phyloP scores from a whole-genome alignment of 2,888 invertebrate species.

The Diaperis boleti region DNA sequence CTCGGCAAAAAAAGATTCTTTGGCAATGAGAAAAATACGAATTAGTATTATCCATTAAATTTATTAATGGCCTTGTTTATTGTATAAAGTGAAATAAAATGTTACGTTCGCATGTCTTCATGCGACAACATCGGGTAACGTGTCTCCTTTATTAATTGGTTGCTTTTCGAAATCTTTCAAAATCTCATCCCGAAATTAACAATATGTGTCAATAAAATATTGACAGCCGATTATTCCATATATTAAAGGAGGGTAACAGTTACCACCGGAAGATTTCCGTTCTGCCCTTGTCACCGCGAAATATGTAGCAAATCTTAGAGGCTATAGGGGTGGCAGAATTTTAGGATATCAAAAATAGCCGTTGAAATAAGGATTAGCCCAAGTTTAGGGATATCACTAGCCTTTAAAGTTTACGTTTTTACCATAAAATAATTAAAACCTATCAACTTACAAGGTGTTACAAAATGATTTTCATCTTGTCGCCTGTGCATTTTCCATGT shows the following conservation, averaged over 20 bases:
- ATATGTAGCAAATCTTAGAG: constrained; percentile 25
- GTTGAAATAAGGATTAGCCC: too few species aligned
- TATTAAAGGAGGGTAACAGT: constrained; percentile 29
- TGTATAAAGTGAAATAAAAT: constrained; percentile 19
- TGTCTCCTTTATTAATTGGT: not conserved
- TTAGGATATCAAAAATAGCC: not conserved
- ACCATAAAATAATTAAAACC: too few species aligned
- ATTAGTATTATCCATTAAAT: constrained; percentile 33
- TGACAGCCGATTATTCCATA: constrained; percentile 34
- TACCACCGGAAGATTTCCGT: constrained; percentile 40
- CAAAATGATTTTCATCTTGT: too few species aligned
- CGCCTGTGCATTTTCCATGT: too few species aligned
- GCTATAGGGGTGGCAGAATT: constrained; percentile 7
- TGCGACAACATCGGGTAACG: not conserved
- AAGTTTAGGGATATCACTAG: too few species aligned
- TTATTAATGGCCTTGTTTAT: constrained; percentile 29
- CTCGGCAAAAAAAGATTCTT: constrained; percentile 12
- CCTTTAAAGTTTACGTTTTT: too few species aligned
- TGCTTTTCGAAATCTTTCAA: not conserved
- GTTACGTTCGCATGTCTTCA: constrained; percentile 3
- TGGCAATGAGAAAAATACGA: constrained; percentile 25
- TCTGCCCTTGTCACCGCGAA: constrained; percentile 26
- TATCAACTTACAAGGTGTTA: too few species aligned
- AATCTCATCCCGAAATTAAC: constrained; percentile 1
- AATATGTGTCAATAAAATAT: constrained; percentile 39